Conservation (phyloP, 2,797 vertebrate genomes). For the Poecilia gillii region DNA sequence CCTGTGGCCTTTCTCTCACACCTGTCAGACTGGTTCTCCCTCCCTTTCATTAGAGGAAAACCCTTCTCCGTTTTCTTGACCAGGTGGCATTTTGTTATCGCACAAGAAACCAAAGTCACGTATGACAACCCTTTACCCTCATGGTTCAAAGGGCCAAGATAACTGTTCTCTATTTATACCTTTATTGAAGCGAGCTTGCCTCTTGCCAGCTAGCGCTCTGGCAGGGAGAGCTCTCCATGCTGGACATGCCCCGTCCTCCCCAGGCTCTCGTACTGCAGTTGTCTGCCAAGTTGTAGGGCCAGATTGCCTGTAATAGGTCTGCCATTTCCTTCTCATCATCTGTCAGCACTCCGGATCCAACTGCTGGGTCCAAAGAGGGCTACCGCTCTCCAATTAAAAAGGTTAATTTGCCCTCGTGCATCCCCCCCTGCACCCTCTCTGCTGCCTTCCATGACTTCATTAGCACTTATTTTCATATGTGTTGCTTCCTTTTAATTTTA, state of each 20-base stretch:
- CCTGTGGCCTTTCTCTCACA: conserved; percentile 33
- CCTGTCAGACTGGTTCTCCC: conserved; percentile 68
- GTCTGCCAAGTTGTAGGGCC: conserved; percentile 78
- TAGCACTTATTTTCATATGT: conserved; percentile 61
- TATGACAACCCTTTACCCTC: conserved; percentile 67
- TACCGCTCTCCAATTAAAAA: conserved; percentile 80
- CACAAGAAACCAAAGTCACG: conserved; percentile 61
- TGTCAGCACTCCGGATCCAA: conserved; percentile 81
- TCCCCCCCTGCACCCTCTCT: conserved; percentile 25
- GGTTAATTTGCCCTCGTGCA: conserved; percentile 78
- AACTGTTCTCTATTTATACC: conserved; percentile 67
- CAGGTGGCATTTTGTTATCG: conserved; percentile 72
- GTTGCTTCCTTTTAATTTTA: conserved; percentile 24
- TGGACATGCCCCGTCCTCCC: conserved; percentile 76
- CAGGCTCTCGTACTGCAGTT: conserved; percentile 73
- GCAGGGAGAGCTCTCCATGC: conserved; percentile 65
- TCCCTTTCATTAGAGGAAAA: conserved; percentile 60
- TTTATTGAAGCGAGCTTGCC: conserved; percentile 71
- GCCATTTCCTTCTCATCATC: conserved; percentile 82
- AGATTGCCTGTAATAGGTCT: conserved; percentile 81
- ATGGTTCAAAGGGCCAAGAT: conserved; percentile 74
- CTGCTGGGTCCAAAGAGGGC: conserved; percentile 77
- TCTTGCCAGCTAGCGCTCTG: conserved; percentile 67
- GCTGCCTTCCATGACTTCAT: conserved; percentile 69
- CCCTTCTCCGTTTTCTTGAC: conserved; percentile 61